Percentiles rank a stretch among this genome's conserved stretches.
phyloP scores from a whole-genome alignment of 2,888 invertebrate genomes.

The Dromius quadrimaculatus region DNA sequence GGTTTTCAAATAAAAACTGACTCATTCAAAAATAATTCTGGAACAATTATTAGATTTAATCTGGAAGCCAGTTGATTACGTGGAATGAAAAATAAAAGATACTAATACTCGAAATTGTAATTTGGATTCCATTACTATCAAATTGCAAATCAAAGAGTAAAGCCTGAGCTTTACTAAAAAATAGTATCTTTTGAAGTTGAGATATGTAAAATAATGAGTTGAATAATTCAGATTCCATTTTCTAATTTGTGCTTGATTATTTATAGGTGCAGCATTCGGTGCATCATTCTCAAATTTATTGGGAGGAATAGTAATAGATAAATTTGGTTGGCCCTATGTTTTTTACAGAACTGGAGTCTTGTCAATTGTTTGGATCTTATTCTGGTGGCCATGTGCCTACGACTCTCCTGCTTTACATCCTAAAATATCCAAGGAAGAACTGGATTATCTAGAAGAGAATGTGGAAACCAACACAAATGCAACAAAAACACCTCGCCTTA shows the following conservation, averaged over 20 bases:
- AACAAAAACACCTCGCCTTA: background rate
- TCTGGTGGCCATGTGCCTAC: slow-evolving; percentile 34
- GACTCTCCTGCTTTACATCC: slow-evolving; percentile 31
- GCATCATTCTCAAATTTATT: slow-evolving; percentile 33
- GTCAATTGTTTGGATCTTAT: slow-evolving; percentile 27
- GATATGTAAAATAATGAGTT: too few species aligned
- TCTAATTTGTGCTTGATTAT: slow-evolving; percentile 5
- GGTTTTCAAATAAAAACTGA: too few species aligned
- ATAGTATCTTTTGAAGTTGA: too few species aligned
- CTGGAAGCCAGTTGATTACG: too few species aligned
- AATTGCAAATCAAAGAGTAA: too few species aligned
- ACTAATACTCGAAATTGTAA: too few species aligned
- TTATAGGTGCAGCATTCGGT: slow-evolving; percentile 29
- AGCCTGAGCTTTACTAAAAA: too few species aligned
- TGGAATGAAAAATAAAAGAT: too few species aligned
- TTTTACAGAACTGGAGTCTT: slow-evolving; percentile 27
- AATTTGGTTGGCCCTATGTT: slow-evolving; percentile 26
- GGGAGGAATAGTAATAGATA: slow-evolving; percentile 33
- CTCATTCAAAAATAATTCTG: too few species aligned
- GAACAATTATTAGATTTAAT: too few species aligned
- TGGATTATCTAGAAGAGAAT: slow-evolving; percentile 14
- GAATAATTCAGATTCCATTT: too few species aligned
- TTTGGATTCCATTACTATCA: too few species aligned
- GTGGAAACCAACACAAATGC: slow-evolving; percentile 7
- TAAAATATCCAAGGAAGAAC: slow-evolving; percentile 19